Evolutionary conservation across 2,888 invertebrate species (phyloP), one percentile per base, ranked within the genome.

Genomic region (Aporophyla lueneburgensis): DNA sequence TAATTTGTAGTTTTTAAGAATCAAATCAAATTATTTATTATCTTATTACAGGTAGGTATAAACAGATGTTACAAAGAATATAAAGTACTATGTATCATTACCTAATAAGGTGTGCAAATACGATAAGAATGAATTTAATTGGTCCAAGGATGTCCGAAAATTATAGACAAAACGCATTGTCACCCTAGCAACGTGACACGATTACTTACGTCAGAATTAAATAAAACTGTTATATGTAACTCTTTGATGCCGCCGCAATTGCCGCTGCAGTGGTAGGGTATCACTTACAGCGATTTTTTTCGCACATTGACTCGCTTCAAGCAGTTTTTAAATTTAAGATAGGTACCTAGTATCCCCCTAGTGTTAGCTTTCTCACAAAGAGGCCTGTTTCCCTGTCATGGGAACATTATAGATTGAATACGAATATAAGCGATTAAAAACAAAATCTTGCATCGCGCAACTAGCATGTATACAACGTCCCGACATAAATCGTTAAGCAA

Each of bases 181-280:
- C n/a, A 67, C 65, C 63, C 33, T 68, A 75, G 16, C 5, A 10
- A 40, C 70, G 71, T 58, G 76, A 83, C 85, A 82, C 80, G 76
- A 78, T 77, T 80, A 71, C 80, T 83, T 85, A 80, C 83, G 77
- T 86, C 83, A 78, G 73, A 72, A 83, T 83, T 86, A 80, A 83
- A 85, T 88, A 82, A 86, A 86, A 79, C 74, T 85, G 83, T 83
- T 86, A 84, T 80, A 70, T 81, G 65, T 83, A 51, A 72, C 51
- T 76, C 80, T 89, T 88, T 89, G 87, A 89, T 76, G 80, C 40
- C 12, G 76, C 89, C 86, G 89, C 85, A 61, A 43, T 70, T 63
- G 65, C 21, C 14, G 46, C 62, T 53, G 66, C 14, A 54, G 10
- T 12, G 24, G 72, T 78, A 21, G 7, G 77, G 78, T 63, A 7